Evolutionary conservation across 2,113 vertebrate genomes (phyloP).

Genomic region (Columbina picui): DNA sequence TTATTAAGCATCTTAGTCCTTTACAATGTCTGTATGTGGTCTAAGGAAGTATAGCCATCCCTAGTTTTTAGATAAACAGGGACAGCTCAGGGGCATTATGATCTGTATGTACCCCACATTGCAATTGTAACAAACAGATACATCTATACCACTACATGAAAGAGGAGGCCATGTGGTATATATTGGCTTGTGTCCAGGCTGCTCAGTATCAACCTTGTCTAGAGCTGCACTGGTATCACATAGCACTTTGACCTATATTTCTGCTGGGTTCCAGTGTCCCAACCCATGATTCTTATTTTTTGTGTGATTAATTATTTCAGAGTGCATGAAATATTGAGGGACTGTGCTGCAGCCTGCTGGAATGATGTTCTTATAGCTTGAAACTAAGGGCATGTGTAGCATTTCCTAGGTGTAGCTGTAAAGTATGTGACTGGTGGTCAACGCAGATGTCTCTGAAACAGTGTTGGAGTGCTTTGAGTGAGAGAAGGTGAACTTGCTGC

Average conservation of each 20-base stretch:
- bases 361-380: not conserved
- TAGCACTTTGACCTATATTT: accelerated
- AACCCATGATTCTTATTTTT: not conserved
- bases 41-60: not conserved
- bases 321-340: not conserved
- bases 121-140: not conserved
- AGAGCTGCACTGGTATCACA: not conserved
- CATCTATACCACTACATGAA: not conserved
- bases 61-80: not conserved
- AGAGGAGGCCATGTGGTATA: accelerated
- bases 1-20: not conserved
- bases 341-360: not conserved
- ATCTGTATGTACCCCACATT: accelerated
- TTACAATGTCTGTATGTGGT: not conserved
- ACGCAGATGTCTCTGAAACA: not conserved
- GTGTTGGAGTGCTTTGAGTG: not conserved
- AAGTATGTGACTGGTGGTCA: not conserved
- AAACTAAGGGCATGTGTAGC: accelerated
- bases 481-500: not conserved
- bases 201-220: not conserved
- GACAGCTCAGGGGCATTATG: not conserved
- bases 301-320: not conserved
- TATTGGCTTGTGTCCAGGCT: not conserved
- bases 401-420: not conserved
- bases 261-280: not conserved